Conservation (phyloP, 2,113 vertebrate species). For the Nycticryphes semicollaris region DNA sequence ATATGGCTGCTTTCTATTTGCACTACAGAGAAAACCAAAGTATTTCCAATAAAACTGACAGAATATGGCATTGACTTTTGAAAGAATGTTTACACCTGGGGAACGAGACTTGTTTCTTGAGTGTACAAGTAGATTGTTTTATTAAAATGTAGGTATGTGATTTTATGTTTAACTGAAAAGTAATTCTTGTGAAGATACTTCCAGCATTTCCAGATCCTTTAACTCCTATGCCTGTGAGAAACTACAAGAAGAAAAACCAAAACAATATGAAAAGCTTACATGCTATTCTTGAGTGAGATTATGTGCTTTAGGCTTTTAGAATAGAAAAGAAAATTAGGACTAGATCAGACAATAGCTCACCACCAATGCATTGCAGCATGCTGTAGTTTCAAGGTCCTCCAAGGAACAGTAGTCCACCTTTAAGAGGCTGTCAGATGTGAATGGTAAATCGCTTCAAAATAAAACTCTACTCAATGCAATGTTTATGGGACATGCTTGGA, state of each 20-base stretch:
- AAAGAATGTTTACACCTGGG: conserved; percentile 59
- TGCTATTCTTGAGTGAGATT: background rate
- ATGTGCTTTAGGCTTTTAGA: background rate
- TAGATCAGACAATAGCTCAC: background rate
- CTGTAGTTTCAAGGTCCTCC: background rate
- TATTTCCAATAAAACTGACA: conserved; percentile 69
- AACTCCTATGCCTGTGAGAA: background rate
- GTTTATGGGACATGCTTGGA: background rate
- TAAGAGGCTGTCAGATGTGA: background rate
- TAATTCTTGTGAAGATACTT: conserved; percentile 40
- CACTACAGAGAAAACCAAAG: conserved; percentile 47
- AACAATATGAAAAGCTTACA: background rate
- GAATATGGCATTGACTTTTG: conserved; percentile 44
- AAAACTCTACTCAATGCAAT: background rate
- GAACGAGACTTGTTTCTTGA: conserved; percentile 25
- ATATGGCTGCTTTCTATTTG: conserved; percentile 54
- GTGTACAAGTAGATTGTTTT: conserved; percentile 26
- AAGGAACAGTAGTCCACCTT: background rate
- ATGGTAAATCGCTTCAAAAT: background rate
- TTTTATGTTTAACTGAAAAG: conserved; percentile 48
- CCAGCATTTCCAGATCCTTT: conserved; percentile 21
- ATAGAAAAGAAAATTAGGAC: background rate
- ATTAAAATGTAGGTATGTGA: conserved; percentile 19
- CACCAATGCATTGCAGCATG: background rate
- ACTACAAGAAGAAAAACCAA: background rate